phyloP scores from a whole-genome alignment of 2,113 vertebrate genomes.

The Rhea americana region DNA sequence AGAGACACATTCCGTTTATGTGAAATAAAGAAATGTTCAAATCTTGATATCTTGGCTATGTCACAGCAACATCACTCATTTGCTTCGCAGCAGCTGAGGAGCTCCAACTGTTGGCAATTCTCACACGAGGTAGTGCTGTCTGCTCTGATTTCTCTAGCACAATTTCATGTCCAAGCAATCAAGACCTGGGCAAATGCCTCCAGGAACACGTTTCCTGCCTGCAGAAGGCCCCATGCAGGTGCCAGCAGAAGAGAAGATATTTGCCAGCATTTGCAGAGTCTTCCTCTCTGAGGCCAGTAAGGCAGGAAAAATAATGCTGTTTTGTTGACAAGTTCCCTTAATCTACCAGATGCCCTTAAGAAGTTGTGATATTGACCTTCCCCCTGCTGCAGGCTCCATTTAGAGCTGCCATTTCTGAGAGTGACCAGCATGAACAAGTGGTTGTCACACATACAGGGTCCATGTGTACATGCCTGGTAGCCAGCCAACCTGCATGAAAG shows the following conservation, averaged over 20 bases:
- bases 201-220: not conserved
- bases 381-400: not conserved
- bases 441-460: accelerated
- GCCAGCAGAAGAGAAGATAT: not conserved
- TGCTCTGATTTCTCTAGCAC: not conserved
- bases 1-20: not conserved
- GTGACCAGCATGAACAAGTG: not conserved
- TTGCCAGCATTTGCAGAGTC: not conserved
- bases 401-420: not conserved
- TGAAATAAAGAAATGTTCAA: not conserved
- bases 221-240: not conserved
- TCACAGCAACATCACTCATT: not conserved
- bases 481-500: not conserved
- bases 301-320: not conserved
- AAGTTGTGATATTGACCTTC: not conserved
- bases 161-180: not conserved
- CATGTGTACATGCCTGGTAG: accelerated
- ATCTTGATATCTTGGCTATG: not conserved
- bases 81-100: not conserved
- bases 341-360: not conserved
- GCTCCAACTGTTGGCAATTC: not conserved
- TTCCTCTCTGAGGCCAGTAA: not conserved
- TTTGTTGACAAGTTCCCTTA: not conserved
- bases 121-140: not conserved
- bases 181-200: not conserved